Base-by-base conservation (phyloP, 2,797 vertebrate species). In the Allobates femoralis region DNA sequence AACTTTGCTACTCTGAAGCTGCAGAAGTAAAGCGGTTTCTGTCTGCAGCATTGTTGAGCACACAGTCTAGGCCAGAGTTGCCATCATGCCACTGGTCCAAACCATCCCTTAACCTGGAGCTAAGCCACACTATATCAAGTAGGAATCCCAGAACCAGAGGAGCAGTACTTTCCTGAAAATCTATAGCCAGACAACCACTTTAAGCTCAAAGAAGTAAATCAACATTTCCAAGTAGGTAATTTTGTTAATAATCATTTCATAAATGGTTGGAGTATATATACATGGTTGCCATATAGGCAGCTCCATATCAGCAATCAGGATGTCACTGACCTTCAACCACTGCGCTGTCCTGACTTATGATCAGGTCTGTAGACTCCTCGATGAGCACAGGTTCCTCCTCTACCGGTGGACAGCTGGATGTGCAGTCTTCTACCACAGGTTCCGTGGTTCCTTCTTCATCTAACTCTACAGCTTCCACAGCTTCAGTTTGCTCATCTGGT, bases 401-500 rank as follows among this genome's bases (percentile, higher is more conserved):
- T 32, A 0, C 55, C 55, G 51, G 30, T n/a, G 28, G 23, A 23
- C 75, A 78, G n/a, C n/a, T n/a, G n/a, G n/a, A n/a, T n/a, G n/a
- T n/a, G n/a, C n/a, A n/a, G 2, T 56, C 89, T 51, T 89, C 90
- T 6, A 11, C 0, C 0, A 5, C 75, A 11, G 64, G 62, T 6
- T 78, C 56, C 3, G 88, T 1, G 0, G 58, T 85, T 84, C 86
- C 82, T 81, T 88, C 34, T 67, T 34, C 76, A 41, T 88, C 86
- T 26, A 81, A 75, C 32, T 84, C 86, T 53, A 50, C 26, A 1
- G 86, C 67, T 28, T 66, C 60, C 28, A 69, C 51, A 14, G 50
- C 86, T 50, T 85, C 60, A 8, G 74, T 69, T 66, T 67, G 78
- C 79, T 91, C 89, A 53, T 92, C 71, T 0, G 5, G 76, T 30